Base-by-base conservation (phyloP, 2,797 vertebrate species). In the Malurus leucopterus region DNA sequence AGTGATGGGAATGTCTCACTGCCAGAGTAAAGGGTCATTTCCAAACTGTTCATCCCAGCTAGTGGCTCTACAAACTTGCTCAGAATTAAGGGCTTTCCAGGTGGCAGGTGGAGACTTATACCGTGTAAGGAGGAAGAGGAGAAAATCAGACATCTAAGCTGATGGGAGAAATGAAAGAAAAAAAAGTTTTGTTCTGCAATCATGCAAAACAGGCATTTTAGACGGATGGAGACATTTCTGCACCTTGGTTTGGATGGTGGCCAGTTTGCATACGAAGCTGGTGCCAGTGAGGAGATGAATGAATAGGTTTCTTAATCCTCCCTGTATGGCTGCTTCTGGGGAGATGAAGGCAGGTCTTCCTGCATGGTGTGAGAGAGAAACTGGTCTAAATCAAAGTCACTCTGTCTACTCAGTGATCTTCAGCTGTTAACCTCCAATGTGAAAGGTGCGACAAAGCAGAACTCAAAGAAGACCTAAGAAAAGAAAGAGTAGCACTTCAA, bases 401-500 rank as follows among this genome's bases (percentile, higher is more conserved):
- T 43, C 16, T 72, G 65, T 77, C 40, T 73, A 61, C 46, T 57
- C 38, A 84, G 40, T 81, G 47, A 75, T 92, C 61, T 89, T 93
- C 61, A 71, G 36, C 50, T 93, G 59, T 65, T 61, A 91, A 65
- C 40, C 53, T 91, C 54, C 77, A 76, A 5, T 51, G 61, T 54
- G 58, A 92, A 93, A 84, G 74, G 54, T 74, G 61, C 83, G 89
- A 91, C 54, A 86, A 86, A 91, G 55, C 47, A 82, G 65, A 93
- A 89, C 54, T 65, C 32, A 53, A 82, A 84, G 54, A 89, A 80
- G 71, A 84, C 81, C 55, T 44, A 72, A 59, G 74, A 84, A 89
- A 73, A 88, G 40, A 74, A 91, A 79, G 86, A 86, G 68, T n/a
- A 92, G 55, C 58, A 77, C 89, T 94, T 94, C 94, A 95, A 95